A percentile compares a stretch with the other conserved stretches of the same genome.
Evolutionary conservation across 1,140 invertebrate genomes (phyloP).

Genomic region (Hormaphis cornu): DNA sequence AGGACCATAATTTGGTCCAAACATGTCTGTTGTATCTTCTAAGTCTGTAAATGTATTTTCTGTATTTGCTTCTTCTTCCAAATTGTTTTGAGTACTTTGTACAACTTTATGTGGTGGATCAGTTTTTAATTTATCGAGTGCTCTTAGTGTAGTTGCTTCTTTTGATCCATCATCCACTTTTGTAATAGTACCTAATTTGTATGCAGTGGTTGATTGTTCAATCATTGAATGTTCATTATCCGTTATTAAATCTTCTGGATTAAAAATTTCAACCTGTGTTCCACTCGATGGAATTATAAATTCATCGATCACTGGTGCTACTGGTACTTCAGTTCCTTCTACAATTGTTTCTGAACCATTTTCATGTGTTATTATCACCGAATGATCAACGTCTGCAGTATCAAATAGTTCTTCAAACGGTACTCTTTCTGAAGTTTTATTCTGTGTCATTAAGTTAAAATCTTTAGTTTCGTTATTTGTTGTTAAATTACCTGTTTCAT

Average conservation of each 20-base stretch:
- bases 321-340: neutral
- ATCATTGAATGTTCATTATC: neutral
- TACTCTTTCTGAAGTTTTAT: neutral
- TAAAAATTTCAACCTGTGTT: constrained; percentile 6
- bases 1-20: constrained; percentile 5
- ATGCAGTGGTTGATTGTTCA: neutral
- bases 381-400: constrained; percentile 16
- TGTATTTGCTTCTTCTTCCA: neutral
- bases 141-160: neutral
- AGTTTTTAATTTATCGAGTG: neutral
- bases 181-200: neutral
- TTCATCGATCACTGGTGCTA: neutral
- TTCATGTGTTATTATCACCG: neutral
- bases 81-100: neutral
- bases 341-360: constrained; percentile 23
- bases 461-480: neutral
- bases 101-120: neutral
- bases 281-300: neutral
- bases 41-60: constrained; percentile 13
- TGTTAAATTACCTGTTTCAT: constrained; percentile 11
- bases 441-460: neutral
- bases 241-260: neutral
- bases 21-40: constrained; percentile 23
- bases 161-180: neutral
- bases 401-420: constrained; percentile 24